Evolutionary conservation across 1,140 invertebrate species (phyloP).

Genomic region (Drosophila bifasciata): DNA sequence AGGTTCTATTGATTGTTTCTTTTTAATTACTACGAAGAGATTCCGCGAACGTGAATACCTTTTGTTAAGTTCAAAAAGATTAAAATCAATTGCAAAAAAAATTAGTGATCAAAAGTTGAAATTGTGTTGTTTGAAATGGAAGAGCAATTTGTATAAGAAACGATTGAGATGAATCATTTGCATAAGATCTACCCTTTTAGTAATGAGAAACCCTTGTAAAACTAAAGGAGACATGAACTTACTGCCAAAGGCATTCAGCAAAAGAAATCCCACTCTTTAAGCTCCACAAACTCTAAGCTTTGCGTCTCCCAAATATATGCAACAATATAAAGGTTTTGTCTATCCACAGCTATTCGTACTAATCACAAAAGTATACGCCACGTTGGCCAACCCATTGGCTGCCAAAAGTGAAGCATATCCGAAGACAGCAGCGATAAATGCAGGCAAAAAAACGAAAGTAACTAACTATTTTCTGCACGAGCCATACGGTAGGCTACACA

Average conservation of each 20-base stretch:
- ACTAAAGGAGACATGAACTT: too few relatives aligned
- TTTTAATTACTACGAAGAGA: too few relatives aligned
- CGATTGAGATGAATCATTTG: too few relatives aligned
- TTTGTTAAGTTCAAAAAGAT: too few relatives aligned
- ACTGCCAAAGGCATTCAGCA: not conserved
- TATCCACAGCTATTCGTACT: conserved; percentile 38
- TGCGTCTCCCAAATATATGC: conserved; percentile 25
- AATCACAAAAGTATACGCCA: conserved; percentile 70
- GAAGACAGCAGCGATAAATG: conserved; percentile 28
- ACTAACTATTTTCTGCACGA: conserved; percentile 72
- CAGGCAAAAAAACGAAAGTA: conserved; percentile 29
- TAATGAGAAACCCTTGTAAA: too few relatives aligned
- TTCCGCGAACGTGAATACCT: too few relatives aligned
- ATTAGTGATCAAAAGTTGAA: too few relatives aligned
- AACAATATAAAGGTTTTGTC: not conserved
- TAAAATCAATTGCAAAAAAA: too few relatives aligned
- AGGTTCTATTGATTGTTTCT: too few relatives aligned
- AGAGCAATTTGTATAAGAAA: too few relatives aligned
- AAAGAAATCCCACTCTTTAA: not conserved
- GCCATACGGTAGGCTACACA: conserved; percentile 71
- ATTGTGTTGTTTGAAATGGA: too few relatives aligned
- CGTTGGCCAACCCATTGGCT: conserved; percentile 29
- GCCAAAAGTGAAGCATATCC: conserved; percentile 40
- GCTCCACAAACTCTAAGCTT: conserved; percentile 1
- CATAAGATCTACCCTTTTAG: too few relatives aligned